These are phyloP conservation scores for Sycophaga agraensis DNA, from an alignment of 1,140 invertebrate species.

Conservation along the genomic window DNA sequence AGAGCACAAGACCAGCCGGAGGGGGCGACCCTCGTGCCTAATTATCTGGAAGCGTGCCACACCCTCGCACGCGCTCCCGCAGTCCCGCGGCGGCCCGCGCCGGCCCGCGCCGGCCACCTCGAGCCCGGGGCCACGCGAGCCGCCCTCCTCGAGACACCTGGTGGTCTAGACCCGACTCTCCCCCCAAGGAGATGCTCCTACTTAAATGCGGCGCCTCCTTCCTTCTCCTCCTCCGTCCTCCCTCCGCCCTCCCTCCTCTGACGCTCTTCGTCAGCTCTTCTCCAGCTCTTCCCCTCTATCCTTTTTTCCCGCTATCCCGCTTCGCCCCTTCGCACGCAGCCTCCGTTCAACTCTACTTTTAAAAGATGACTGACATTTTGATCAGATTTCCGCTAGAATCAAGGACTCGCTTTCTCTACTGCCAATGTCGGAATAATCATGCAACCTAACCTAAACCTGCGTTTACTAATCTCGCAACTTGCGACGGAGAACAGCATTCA, in stretches of 20 bases:
- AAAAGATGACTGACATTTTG: too few species aligned
- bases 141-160: slow-evolving; percentile 37
- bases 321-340: not conserved
- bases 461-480: too few species aligned
- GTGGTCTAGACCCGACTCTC: slow-evolving; percentile 39
- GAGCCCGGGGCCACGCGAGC: not conserved
- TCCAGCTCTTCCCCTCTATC: slow-evolving; percentile 11
- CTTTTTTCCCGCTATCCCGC: not conserved
- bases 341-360: too few species aligned
- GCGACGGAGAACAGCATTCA: too few species aligned
- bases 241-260: not conserved
- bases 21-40: slow-evolving; percentile 36
- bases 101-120: not conserved
- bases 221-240: slow-evolving; percentile 2
- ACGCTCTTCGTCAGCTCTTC: too few species aligned
- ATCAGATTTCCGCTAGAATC: too few species aligned
- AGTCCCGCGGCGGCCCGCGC: not conserved
- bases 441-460: too few species aligned
- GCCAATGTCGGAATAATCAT: too few species aligned
- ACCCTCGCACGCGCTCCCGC: slow-evolving; percentile 35
- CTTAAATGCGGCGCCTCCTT: slow-evolving; percentile 20
- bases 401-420: too few species aligned
- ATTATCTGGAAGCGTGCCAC: slow-evolving; percentile 46
- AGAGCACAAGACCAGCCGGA: slow-evolving; percentile 29
- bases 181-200: slow-evolving; percentile 18